phyloP scores from a whole-genome alignment of 1,140 invertebrate genomes.

The Drosophila truncata region DNA sequence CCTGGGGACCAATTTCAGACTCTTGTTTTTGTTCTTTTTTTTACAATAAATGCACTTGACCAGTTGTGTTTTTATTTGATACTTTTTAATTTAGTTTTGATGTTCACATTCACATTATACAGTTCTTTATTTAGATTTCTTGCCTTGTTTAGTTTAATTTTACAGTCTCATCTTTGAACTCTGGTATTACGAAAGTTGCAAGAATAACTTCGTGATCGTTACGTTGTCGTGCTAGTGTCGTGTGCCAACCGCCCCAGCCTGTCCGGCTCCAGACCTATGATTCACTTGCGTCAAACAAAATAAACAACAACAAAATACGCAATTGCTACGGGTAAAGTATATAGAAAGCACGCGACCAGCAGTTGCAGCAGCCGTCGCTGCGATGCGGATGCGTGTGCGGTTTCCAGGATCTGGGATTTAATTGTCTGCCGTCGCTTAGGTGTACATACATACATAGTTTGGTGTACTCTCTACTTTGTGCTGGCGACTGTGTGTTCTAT shows the following conservation, averaged over 20 bases:
- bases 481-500: slow-evolving; percentile 1
- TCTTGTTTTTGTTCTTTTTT: slow-evolving; percentile 6
- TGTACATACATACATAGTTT: slow-evolving; percentile 35
- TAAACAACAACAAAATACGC: slow-evolving; percentile 67
- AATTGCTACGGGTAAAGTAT: slow-evolving; percentile 37
- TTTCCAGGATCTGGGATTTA: slow-evolving; percentile 49
- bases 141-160: slow-evolving; percentile 72
- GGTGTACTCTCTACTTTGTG: slow-evolving; percentile 25
- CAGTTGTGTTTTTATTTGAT: slow-evolving; percentile 60
- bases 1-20: not conserved
- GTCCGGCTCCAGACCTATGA: slow-evolving; percentile 1
- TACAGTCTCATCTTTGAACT: slow-evolving; percentile 83
- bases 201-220: slow-evolving; percentile 67
- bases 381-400: slow-evolving; percentile 11
- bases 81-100: slow-evolving; percentile 72
- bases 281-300: slow-evolving; percentile 37
- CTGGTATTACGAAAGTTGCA: slow-evolving; percentile 76
- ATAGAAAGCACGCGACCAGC: slow-evolving; percentile 30
- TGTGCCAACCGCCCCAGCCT: slow-evolving; percentile 25
- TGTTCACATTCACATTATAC: slow-evolving; percentile 70
- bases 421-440: slow-evolving; percentile 39
- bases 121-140: slow-evolving; percentile 72
- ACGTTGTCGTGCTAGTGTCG: slow-evolving; percentile 34
- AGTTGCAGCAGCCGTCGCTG: slow-evolving; percentile 15
- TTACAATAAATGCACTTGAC: slow-evolving; percentile 51